These are phyloP conservation scores for Ictalurus punctatus DNA, from an alignment of 2,113 vertebrate genomes.

Conservation along the genomic window DNA sequence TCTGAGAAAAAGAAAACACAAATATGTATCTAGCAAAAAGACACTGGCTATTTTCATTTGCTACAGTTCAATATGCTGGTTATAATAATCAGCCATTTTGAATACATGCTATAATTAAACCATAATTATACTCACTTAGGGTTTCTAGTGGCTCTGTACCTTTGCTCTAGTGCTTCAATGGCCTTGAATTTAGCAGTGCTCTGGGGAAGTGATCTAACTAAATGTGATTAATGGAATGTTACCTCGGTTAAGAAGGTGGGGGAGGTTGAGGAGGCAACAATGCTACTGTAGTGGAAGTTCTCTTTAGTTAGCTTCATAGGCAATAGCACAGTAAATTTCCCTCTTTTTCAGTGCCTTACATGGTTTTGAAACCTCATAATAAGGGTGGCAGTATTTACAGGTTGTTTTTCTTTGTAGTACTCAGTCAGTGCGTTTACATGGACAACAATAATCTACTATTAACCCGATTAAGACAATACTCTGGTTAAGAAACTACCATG, in stretches of 20 bases:
- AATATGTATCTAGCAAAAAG: conserved; percentile 33
- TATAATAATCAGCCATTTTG: conserved; percentile 47
- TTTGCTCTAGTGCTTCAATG: conserved; percentile 42
- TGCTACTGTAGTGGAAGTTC: conserved; percentile 10
- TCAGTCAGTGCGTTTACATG: too few relatives aligned
- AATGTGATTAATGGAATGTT: conserved; percentile 57
- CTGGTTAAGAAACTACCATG: too few relatives aligned
- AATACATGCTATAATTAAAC: conserved; percentile 53
- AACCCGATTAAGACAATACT: too few relatives aligned
- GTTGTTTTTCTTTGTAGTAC: not conserved
- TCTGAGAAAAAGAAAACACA: not conserved
- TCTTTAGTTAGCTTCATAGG: conserved; percentile 25
- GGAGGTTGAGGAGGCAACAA: conserved; percentile 35
- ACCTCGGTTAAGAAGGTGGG: conserved; percentile 40
- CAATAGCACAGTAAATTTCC: not conserved
- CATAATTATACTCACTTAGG: conserved; percentile 47
- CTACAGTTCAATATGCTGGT: conserved; percentile 33
- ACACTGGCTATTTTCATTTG: conserved; percentile 40
- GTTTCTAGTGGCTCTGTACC: conserved; percentile 44
- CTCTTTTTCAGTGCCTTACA: not conserved
- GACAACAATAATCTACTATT: too few relatives aligned
- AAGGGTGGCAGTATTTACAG: not conserved
- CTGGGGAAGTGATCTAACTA: conserved; percentile 52
- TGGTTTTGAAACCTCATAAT: not conserved
- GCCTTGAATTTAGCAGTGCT: conserved; percentile 43